Evolutionary conservation across 2,888 invertebrate genomes (phyloP), one percentile per base, ranked within the genome.

Genomic region (Lycia hirtaria): DNA sequence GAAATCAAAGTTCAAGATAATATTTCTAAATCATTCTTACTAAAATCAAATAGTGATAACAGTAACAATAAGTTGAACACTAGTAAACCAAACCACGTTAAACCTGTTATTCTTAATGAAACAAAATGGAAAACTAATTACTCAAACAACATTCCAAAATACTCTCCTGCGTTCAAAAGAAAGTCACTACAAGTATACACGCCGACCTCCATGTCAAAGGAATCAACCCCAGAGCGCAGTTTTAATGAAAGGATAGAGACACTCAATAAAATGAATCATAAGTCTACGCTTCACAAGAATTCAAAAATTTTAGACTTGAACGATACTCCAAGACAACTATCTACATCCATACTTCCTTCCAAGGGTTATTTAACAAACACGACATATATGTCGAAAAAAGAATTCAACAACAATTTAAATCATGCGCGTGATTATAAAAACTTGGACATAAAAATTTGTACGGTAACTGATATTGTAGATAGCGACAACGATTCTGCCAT

Each of bases 401-500:
- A 83, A 45, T 78, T 78, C 53, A 89, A 85, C 67, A 81, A 80
- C 51, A 72, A 77, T 56, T 68, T 85, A 38, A 85, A 78, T 67
- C 78, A 83, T 65, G 67, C 70, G 51, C 78, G 83, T 41, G 87
- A 89, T 62, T 90, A 81, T 56, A 90, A 88, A 74, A 89, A 89
- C 62, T 73, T 89, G 33, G 92, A 91, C 72, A 83, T 90, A 40
- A 91, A 90, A 78, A 83, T 90, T 64, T 89, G 89, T 55, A 91
- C 92, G 12, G 76, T 86, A 28, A 89, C 89, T 30, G 93, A 83
- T 74, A 87, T 91, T 71, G 94, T 95, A 67, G 96, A 96, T 69
- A 96, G 96, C 72, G 97, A 97, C 80, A 97, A 96, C 73, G 97
- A 97, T 83, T 97, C 97, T 22, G 97, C 97, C 3, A 96, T 97